Evolutionary conservation across 2,797 vertebrate species (phyloP), one percentile per base, ranked within the genome.

Genomic region (Pseudotriccus pelzelni): DNA sequence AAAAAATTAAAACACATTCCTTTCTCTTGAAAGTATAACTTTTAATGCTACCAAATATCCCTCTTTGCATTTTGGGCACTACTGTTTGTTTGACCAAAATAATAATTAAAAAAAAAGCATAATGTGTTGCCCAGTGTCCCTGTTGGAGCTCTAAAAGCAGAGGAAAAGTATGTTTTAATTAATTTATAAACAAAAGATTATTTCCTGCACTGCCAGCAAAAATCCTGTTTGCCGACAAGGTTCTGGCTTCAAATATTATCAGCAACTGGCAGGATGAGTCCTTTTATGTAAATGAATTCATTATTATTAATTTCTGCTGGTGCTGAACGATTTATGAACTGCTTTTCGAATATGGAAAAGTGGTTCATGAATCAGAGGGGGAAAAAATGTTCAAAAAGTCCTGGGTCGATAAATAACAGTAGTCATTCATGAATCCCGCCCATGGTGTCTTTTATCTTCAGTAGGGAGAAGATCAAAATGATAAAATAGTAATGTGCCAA

Each of bases 301-400:
- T 98, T 97, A 98, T 97, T 98, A 98, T 98, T 98, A 98, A 98
- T 98, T 98, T 98, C 97, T 97, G 94, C 97, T 80, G 68, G 96
- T 82, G 55, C 94, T 96, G 97, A 97, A 97, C 96, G 94, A 98
- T 98, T 98, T 98, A 98, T 98, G 97, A 96, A 96, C 97, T 96
- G 97, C 96, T 96, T 97, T 98, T 98, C 70, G 87, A 97, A 98
- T 96, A 97, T 94, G 93, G 97, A 95, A 97, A 97, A 97, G 97
- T 95, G 97, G 96, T 96, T 98, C 97, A 97, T 98, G 98, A 98
- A 98, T 98, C 97, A 97, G 96, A 97, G 89, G 94, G 83, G 64
- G 74, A 95, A 47, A 97, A 97, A 97, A 97, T 97, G 97, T 97
- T 97, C 96, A 97, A 96, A 96, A 98, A 98, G 96, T 97, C 93